Evolutionary conservation across 2,797 vertebrate genomes (phyloP).

Genomic region (Neosalanx taihuensis): DNA sequence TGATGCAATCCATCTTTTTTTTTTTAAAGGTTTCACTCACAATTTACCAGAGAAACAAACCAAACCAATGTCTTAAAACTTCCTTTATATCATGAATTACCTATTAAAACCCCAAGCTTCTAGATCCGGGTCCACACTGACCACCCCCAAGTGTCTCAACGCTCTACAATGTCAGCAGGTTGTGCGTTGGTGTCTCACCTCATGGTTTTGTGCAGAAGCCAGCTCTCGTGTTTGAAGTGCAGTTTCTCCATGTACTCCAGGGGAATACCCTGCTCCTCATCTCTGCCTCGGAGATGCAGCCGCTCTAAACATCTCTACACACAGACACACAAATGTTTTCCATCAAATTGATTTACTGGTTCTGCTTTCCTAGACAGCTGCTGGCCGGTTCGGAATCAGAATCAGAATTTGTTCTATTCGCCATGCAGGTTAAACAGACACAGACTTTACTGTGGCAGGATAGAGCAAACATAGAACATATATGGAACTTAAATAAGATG

Average conservation of each 20-base stretch:
- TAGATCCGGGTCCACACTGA: not conserved
- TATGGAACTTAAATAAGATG: no score
- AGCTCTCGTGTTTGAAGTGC: slow-evolving; percentile 90
- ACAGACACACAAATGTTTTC: not conserved
- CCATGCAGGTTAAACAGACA: no score
- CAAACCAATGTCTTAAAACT: not conserved
- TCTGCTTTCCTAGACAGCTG: no score
- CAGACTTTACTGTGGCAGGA: no score
- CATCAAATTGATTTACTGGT: not conserved
- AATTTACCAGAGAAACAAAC: not conserved
- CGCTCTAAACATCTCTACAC: slow-evolving; percentile 84
- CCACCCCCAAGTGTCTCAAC: not conserved
- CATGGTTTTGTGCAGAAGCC: slow-evolving; percentile 88
- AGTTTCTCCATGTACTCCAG: slow-evolving; percentile 92
- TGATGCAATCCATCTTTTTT: not conserved
- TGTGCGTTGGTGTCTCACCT: slow-evolving; percentile 63
- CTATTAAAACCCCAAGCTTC: not conserved
- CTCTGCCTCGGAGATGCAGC: slow-evolving; percentile 81
- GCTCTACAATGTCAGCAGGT: not conserved
- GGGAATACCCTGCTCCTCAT: slow-evolving; percentile 88
- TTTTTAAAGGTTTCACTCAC: not conserved
- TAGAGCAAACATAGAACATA: no score
- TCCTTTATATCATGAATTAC: not conserved
- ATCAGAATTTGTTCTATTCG: no score
- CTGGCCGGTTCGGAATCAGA: no score